phyloP scores from a whole-genome alignment of 2,113 vertebrate species.

The Elgaria multicarinata region DNA sequence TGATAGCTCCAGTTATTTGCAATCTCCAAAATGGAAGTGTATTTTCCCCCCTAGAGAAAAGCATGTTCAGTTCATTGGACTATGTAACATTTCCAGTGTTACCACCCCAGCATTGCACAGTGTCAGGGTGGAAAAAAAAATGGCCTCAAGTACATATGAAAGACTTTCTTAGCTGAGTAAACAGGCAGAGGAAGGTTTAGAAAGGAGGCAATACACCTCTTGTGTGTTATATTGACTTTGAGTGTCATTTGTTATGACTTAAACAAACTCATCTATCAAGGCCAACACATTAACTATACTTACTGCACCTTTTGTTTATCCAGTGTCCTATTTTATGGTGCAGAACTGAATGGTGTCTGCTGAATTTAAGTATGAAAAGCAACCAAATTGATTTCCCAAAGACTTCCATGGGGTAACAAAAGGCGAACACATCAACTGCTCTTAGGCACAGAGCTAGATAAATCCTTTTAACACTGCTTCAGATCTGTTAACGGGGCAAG shows the following conservation, averaged over 20 bases:
- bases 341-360: slow-evolving; percentile 68
- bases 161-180: slow-evolving; percentile 25
- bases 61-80: slow-evolving; percentile 3
- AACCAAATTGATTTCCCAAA: slow-evolving; percentile 72
- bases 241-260: slow-evolving; percentile 53
- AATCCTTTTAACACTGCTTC: slow-evolving; percentile 82
- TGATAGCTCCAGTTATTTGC: slow-evolving; percentile 50
- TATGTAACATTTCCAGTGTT: slow-evolving; percentile 36
- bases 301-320: slow-evolving; percentile 69
- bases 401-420: slow-evolving; percentile 64
- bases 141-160: slow-evolving; percentile 16
- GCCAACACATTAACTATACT: slow-evolving; percentile 53
- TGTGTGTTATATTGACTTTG: slow-evolving; percentile 46
- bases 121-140: background rate
- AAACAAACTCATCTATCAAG: slow-evolving; percentile 47
- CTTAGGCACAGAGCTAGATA: slow-evolving; percentile 75
- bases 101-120: background rate
- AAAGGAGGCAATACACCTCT: slow-evolving; percentile 14
- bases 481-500: slow-evolving; percentile 81
- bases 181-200: slow-evolving; percentile 1
- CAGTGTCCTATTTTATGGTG: slow-evolving; percentile 66
- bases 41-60: slow-evolving; percentile 49
- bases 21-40: slow-evolving; percentile 40
- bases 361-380: slow-evolving; percentile 68
- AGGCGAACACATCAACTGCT: slow-evolving; percentile 68